A percentile compares a stretch with the other conserved stretches of the same genome.
phyloP scores from a whole-genome alignment of 2,797 vertebrate genomes.

The Synanceia verrucosa region DNA sequence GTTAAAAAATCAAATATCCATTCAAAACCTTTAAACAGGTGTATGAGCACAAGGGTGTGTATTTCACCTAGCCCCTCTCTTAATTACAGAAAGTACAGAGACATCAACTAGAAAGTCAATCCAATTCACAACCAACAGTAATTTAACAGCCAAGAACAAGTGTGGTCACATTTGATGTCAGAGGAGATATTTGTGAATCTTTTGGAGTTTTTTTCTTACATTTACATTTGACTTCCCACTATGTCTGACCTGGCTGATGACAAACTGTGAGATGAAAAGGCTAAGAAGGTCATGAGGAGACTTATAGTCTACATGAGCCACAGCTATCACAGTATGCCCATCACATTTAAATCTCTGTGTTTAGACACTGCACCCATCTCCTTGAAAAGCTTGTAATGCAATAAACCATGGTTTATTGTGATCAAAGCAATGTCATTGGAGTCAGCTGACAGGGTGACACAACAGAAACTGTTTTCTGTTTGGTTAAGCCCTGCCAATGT shows the following conservation, averaged over 20 bases:
- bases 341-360: constrained; percentile 18
- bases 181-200: constrained; percentile 24
- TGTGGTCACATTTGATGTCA: constrained; percentile 26
- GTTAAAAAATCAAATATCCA: constrained; percentile 23
- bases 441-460: constrained; percentile 26
- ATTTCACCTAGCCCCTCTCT: constrained; percentile 17
- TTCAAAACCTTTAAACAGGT: constrained; percentile 30
- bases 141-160: constrained; percentile 30
- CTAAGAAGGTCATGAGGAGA: constrained; percentile 23
- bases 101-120: constrained; percentile 11
- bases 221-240: constrained; percentile 8
- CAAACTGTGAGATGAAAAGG: constrained; percentile 38
- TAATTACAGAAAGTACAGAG: constrained; percentile 28
- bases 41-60: constrained; percentile 27
- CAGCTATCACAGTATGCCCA: constrained; percentile 4
- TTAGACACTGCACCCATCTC: constrained; percentile 33
- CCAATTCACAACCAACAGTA: constrained; percentile 22
- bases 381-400: constrained; percentile 41
- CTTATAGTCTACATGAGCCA: constrained; percentile 23
- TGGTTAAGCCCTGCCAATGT: constrained; percentile 17
- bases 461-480: constrained; percentile 30
- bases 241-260: constrained; percentile 14
- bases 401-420: constrained; percentile 31
- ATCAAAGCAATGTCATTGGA: constrained; percentile 37
- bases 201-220: too few species aligned